Evolutionary conservation across 2,888 invertebrate genomes (phyloP), one percentile per base, ranked within the genome.

Genomic region (Erebia aethiops): DNA sequence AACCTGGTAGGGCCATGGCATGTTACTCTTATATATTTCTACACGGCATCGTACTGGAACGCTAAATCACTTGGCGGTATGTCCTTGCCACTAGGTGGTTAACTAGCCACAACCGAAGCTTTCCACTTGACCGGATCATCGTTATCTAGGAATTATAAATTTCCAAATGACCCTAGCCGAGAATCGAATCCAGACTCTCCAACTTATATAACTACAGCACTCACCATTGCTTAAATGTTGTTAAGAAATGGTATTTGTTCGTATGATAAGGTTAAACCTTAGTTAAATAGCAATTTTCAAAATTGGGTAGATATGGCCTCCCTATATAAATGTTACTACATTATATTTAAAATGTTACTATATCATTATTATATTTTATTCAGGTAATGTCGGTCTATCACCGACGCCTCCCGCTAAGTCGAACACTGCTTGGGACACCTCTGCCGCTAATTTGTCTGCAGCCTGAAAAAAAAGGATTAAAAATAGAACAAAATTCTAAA

Each of bases 381-480:
- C 85, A 1, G 87, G 86, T 71, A 89, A 46, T 21, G 79, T 83
- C 0, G 96, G 96, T 71, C 95, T 91, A 0, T 94, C 91, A 4
- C 98, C 98, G 11, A 96, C 94, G 3, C 98, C 98, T 2, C 96
- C 97, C 4, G 98, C 98, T 69, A 96, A 81, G 78, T 96, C 95
- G 82, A 95, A 96, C 11, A 98, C 98, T 7, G 95, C 95, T 76
- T 94, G 86, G 0, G 96, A 95, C 10, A 98, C 97, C 86, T 97
- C 96, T 3, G 95, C 92, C 0, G 97, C 97, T 72, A 99, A 88
- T 78, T 92, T 92, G 66, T 97, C 95, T 0, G 96, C 96, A 75
- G 95, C 94, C 91, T 94, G 94, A 70, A 75, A 79, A 66, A 72
- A 66, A 61, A 8, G 60, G 1, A 4, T 26, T 57, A 26, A 14